A percentile compares a stretch with the other conserved stretches of the same genome.
phyloP scores from a whole-genome alignment of 2,888 invertebrate genomes.

The Bruchidius siliquastri region DNA sequence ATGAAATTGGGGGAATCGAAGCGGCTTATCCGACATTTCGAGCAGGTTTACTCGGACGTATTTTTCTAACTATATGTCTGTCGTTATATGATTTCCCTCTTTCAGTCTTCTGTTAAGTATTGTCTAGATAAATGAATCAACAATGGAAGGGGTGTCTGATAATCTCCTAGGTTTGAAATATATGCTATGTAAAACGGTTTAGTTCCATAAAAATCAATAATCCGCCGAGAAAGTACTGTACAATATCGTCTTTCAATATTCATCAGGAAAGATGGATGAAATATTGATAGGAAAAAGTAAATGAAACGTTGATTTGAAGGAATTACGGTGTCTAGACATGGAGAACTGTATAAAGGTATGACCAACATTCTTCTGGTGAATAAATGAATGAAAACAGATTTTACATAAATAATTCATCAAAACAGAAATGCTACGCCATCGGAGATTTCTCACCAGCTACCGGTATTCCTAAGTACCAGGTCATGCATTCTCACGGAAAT shows the following conservation, averaged over 20 bases:
- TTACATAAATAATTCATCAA: not conserved
- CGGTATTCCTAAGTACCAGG: not conserved
- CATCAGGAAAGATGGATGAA: not conserved
- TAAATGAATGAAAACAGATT: not conserved
- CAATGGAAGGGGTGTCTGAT: too few species aligned
- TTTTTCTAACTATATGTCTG: too few species aligned
- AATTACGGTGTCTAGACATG: not conserved
- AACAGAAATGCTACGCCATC: not conserved
- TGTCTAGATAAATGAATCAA: too few species aligned
- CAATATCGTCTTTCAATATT: too few species aligned
- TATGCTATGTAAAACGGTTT: too few species aligned
- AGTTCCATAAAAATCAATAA: not conserved
- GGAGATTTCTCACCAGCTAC: not conserved
- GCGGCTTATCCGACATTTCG: too few species aligned
- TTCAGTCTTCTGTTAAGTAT: too few species aligned
- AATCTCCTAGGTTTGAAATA: too few species aligned
- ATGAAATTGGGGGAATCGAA: too few species aligned
- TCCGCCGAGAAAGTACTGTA: not conserved
- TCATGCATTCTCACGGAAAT: not conserved
- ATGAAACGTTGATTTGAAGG: not conserved
- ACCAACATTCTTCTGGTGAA: not conserved
- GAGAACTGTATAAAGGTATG: not conserved
- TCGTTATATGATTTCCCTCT: too few species aligned
- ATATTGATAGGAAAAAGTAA: not conserved
- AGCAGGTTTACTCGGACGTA: too few species aligned